Conservation (phyloP, 2,113 vertebrate genomes). For the Asarcornis scutulata region DNA sequence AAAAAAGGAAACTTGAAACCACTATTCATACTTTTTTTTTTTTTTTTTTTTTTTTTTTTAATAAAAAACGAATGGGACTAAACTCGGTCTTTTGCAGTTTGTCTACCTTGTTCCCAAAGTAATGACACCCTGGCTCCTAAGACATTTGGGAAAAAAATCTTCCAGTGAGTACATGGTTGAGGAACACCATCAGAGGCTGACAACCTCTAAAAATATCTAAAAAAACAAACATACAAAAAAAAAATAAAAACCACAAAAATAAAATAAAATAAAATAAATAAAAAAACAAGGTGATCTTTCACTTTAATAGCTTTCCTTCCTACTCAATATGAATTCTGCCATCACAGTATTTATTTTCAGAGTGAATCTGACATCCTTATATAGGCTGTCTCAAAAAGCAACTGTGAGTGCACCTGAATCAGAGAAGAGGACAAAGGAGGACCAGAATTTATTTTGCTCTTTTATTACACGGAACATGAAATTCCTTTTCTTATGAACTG, state of each 20-base stretch:
- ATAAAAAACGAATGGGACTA: neutral
- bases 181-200: neutral
- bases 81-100: neutral
- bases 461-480: conserved; percentile 50
- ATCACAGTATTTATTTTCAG: neutral
- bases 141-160: neutral
- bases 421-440: neutral
- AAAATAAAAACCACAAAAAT: too few relatives aligned
- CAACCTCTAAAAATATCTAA: neutral
- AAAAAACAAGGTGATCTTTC: neutral
- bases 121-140: neutral
- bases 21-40: neutral
- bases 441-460: conserved; percentile 53
- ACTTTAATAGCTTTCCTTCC: neutral
- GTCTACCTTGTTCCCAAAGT: neutral
- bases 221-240: neutral
- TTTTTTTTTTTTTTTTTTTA: neutral
- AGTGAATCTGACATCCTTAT: neutral
- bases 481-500: conserved; percentile 30
- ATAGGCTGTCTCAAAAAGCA: neutral
- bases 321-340: neutral
- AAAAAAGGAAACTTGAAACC: neutral
- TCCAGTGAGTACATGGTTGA: neutral
- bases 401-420: neutral
- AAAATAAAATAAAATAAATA: too few relatives aligned